A percentile compares a stretch with the other conserved stretches of the same genome.
phyloP scores from a whole-genome alignment of 2,888 invertebrate species.

The Desoria tigrina region DNA sequence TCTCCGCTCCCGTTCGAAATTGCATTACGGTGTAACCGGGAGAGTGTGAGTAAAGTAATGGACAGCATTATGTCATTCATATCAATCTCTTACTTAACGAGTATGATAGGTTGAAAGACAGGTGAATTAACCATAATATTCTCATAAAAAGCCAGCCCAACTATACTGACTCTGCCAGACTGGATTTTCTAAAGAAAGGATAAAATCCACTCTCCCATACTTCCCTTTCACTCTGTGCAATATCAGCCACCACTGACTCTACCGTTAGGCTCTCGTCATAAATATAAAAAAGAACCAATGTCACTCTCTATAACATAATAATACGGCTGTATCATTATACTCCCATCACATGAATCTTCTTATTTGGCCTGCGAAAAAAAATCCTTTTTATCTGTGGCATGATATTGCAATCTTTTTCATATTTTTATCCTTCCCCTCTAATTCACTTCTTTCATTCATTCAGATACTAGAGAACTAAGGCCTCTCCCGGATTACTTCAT shows the following conservation, averaged over 20 bases:
- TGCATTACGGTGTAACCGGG: constrained; percentile 19
- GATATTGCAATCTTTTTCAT: constrained; percentile 17
- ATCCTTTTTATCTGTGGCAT: constrained; percentile 1
- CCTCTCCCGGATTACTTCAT: constrained; percentile 5
- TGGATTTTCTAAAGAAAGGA: not conserved
- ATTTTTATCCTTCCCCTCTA: constrained; percentile 4
- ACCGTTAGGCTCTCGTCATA: not conserved
- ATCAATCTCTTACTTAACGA: constrained; percentile 19
- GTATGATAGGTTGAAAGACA: constrained; percentile 17
- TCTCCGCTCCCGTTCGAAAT: constrained; percentile 7
- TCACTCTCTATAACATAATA: too few species aligned
- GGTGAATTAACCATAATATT: constrained; percentile 20
- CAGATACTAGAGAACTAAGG: not conserved
- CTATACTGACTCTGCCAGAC: not conserved
- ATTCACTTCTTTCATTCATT: constrained; percentile 7
- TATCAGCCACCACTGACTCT: not conserved
- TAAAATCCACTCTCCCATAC: not conserved
- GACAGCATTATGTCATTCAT: constrained; percentile 23
- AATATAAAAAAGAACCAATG: not conserved
- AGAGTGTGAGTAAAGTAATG: constrained; percentile 16
- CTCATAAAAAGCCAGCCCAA: constrained; percentile 12
- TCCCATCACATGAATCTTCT: not conserved
- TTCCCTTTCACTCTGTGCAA: not conserved
- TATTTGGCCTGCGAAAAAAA: constrained; percentile 5
- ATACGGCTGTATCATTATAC: not conserved